Percentiles rank a stretch among this genome's conserved stretches.
phyloP scores from a whole-genome alignment of 1,140 invertebrate species.

The Aporrectodea caliginosa region DNA sequence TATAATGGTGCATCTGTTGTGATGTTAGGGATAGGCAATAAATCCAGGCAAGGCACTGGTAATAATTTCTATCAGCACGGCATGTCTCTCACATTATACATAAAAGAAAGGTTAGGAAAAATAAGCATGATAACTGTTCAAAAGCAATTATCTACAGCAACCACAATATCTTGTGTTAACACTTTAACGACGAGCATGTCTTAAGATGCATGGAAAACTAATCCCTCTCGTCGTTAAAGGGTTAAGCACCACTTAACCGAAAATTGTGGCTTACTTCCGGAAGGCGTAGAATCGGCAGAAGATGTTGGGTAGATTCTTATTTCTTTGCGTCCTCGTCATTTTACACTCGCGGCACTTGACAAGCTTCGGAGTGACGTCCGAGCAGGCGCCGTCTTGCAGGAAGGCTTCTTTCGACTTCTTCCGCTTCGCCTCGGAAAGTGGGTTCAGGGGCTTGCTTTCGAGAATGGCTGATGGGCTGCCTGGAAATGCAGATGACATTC shows the following conservation, averaged over 20 bases:
- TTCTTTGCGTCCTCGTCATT: conserved; percentile 76
- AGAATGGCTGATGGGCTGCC: conserved; percentile 14
- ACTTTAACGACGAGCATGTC: too few relatives aligned
- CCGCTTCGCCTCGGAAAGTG: conserved; percentile 67
- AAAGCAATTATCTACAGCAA: not conserved
- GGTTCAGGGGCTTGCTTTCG: conserved; percentile 64
- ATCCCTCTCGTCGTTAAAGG: too few relatives aligned
- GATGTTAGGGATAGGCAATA: too few relatives aligned
- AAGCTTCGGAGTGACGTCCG: conserved; percentile 78
- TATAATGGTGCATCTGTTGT: too few relatives aligned
- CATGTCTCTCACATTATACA: too few relatives aligned
- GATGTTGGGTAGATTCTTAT: conserved; percentile 77
- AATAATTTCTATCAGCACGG: too few relatives aligned
- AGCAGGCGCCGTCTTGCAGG: conserved; percentile 78
- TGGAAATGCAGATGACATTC: too few relatives aligned
- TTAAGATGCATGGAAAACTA: too few relatives aligned
- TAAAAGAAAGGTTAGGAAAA: too few relatives aligned
- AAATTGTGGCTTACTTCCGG: conserved; percentile 66
- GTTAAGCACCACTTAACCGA: too few relatives aligned
- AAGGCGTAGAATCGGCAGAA: conserved; percentile 97
- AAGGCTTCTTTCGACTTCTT: conserved; percentile 69
- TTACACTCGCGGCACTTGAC: conserved; percentile 87
- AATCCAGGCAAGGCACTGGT: too few relatives aligned
- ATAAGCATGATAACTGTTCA: too few relatives aligned
- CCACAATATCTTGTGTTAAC: conserved; percentile 8